Conservation (phyloP, 2,888 invertebrate genomes). For the Drosophila nigritarsus region DNA sequence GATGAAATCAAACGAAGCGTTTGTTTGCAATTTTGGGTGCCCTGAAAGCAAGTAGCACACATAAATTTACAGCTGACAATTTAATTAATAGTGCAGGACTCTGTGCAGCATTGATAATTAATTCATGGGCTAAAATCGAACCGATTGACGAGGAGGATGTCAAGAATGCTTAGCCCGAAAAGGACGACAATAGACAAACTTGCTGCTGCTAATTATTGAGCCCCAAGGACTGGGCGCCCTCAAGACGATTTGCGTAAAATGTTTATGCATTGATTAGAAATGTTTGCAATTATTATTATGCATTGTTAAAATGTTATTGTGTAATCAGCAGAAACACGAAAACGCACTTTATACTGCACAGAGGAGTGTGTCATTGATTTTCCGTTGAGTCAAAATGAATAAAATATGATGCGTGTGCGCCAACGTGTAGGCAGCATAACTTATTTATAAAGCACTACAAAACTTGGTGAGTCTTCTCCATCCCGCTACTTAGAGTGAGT, state of each 20-base stretch:
- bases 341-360: slow-evolving; percentile 40
- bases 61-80: slow-evolving; percentile 69
- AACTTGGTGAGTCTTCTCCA: slow-evolving; percentile 15
- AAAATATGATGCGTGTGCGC: slow-evolving; percentile 50
- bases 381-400: slow-evolving; percentile 35
- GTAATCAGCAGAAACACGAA: slow-evolving; percentile 37
- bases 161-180: slow-evolving; percentile 2
- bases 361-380: slow-evolving; percentile 29
- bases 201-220: slow-evolving; percentile 34
- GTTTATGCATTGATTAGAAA: slow-evolving; percentile 35
- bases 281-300: slow-evolving; percentile 51
- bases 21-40: slow-evolving; percentile 14
- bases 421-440: slow-evolving; percentile 37
- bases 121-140: slow-evolving; percentile 39
- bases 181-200: neutral
- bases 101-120: slow-evolving; percentile 48
- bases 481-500: neutral
- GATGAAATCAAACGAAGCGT: slow-evolving; percentile 47
- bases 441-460: slow-evolving; percentile 55
- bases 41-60: slow-evolving; percentile 23
- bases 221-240: slow-evolving; percentile 10
- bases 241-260: slow-evolving; percentile 19
- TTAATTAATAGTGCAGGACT: slow-evolving; percentile 59
- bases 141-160: slow-evolving; percentile 14
- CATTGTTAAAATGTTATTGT: slow-evolving; percentile 21